Evolutionary conservation across 2,888 invertebrate genomes (phyloP), one percentile per base, ranked within the genome.

Genomic region (Athripsodes cinereus): DNA sequence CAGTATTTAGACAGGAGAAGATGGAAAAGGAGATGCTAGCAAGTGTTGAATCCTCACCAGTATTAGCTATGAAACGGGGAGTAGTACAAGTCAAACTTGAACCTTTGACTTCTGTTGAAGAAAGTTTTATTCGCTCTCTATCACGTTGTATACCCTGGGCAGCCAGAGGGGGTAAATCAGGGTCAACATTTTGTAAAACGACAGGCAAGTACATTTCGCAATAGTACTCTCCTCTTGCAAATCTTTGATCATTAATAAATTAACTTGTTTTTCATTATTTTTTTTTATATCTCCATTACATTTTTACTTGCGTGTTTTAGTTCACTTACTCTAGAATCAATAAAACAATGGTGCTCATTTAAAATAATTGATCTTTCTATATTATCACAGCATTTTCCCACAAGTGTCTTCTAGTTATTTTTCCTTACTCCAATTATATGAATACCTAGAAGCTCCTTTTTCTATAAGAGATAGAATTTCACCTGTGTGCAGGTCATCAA

Each of bases 111-210:
- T 79, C 77, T 46, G 70, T 76, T 1, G 77, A 73, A 63, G 76
- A 78, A 53, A 86, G 86, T 1, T 92, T 88, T 70, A 86, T 93
- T n/a, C 82, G 94, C 10, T 95, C 95, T 20, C 76, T 96, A 55
- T 85, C 90, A 35, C 81, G 88, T 63, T 94, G 94, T 69, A 82
- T 90, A 35, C 88, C 87, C 55, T 97, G 96, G 96, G 90, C 90
- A 50, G 96, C 98, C 0, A 81, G 89, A 64, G 99, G 98, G 2
- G 99, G 99, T 31, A 99, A 99, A 74, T 97, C 97, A 1, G 98
- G 98, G 1, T 96, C 96, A 6, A 85, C 89, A 31, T 99, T 99
- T 78, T 91, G 92, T 69, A 97, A 97, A 78, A 96, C 95, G 40
- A 82, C 85, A 72, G 93, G 90, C 87, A 69, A 60, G 55, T 19